Base-by-base conservation (phyloP, 2,888 invertebrate species). In the Acanthosepion lycidas region DNA sequence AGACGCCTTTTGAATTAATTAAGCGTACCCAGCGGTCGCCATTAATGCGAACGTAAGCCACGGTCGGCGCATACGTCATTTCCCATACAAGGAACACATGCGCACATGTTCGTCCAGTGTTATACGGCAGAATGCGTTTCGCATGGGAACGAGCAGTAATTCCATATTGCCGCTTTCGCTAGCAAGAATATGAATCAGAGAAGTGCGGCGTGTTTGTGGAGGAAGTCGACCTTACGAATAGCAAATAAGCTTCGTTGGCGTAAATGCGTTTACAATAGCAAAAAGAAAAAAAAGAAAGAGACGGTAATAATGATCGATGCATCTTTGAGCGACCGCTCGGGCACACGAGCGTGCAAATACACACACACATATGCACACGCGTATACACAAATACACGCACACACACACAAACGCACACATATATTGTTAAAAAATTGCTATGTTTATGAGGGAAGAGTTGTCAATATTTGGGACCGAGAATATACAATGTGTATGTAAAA, bases 1-100 rank as follows among this genome's bases (percentile, higher is more conserved):
- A 78, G 78, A 78, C 78, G 78, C 78, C 28, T 78, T 78, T 78
- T 78, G 78, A 78, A 78, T 78, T 78, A 78, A n/a, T 78, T n/a
- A 78, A n/a, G 78, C 78, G 78, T n/a, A 28, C 78, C n/a, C 78
- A 78, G 15, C 15, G 78, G n/a, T 78, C 78, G 12, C 78, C 78
- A 78, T 78, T 78, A 78, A n/a, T n/a, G n/a, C 78, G 9, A n/a
- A 78, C n/a, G 78, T n/a, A 78, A 78, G n/a, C n/a, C 78, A 78
- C 78, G 78, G n/a, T 78, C 15, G 78, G 4, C n/a, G 33, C 78
- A 78, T 78, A 78, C 78, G 78, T 78, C 78, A 78, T 78, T 33
- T 78, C 78, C 78, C 18, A n/a, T 78, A n/a, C 78, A 78, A 15
- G n/a, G 12, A 33, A n/a, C 78, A 12, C n/a, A 78, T 78, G 78